Evolutionary conservation across 2,113 vertebrate genomes (phyloP).

Genomic region (Sus scrofa): DNA sequence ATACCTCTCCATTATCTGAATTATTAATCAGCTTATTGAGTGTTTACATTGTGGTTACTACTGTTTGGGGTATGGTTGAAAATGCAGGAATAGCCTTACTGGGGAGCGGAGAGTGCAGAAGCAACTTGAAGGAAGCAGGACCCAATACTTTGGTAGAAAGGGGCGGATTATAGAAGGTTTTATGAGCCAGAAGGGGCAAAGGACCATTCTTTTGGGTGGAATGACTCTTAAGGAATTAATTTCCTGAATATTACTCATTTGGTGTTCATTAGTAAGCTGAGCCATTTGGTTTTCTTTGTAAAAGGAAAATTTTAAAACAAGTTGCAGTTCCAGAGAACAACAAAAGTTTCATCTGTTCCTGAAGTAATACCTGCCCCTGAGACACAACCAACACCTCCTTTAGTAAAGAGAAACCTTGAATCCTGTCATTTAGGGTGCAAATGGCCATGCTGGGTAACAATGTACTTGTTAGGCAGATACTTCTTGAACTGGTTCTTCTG

Average conservation of each 20-base stretch:
- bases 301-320: conserved; percentile 13
- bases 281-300: neutral
- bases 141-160: neutral
- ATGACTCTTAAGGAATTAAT: neutral
- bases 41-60: neutral
- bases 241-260: conserved; percentile 25
- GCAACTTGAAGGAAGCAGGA: neutral
- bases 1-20: neutral
- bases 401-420: neutral
- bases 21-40: neutral
- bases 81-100: neutral
- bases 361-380: neutral
- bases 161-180: neutral
- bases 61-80: neutral
- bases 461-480: neutral
- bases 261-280: conserved; percentile 12
- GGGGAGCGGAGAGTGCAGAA: neutral
- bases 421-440: neutral
- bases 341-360: neutral
- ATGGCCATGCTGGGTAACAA: neutral
- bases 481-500: conserved; percentile 15
- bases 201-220: neutral
- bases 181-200: neutral
- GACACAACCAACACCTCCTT: too few species aligned
- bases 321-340: neutral